Percentiles rank a stretch among this genome's conserved stretches.
Evolutionary conservation across 2,888 invertebrate species (phyloP).

Genomic region (Drosophila fungiperda): DNA sequence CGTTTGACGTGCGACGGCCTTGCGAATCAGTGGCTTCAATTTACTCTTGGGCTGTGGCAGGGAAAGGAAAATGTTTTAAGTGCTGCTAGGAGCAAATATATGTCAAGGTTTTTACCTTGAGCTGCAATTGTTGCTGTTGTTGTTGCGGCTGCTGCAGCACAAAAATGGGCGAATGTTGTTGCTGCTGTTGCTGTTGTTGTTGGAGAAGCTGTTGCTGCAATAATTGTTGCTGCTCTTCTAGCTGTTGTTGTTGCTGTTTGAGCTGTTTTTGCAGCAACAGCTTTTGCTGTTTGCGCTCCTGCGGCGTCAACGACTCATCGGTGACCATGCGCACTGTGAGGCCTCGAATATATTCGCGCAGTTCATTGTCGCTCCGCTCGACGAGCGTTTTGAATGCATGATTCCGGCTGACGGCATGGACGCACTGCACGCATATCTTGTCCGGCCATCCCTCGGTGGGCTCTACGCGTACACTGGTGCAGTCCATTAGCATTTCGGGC

Average conservation of each 20-base stretch:
- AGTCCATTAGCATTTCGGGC: constrained; percentile 89
- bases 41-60: constrained; percentile 53
- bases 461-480: constrained; percentile 87
- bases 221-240: constrained; percentile 58
- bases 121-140: constrained; percentile 19
- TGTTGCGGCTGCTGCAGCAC: constrained; percentile 52
- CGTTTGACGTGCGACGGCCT: constrained; percentile 53
- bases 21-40: constrained; percentile 63
- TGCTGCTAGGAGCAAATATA: background rate
- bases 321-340: constrained; percentile 83
- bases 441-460: constrained; percentile 87
- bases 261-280: constrained; percentile 53
- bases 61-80: background rate
- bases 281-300: constrained; percentile 62
- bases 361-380: constrained; percentile 87
- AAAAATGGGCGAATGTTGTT: constrained; percentile 36
- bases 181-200: constrained; percentile 52
- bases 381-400: constrained; percentile 88
- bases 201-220: constrained; percentile 61
- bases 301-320: constrained; percentile 72
- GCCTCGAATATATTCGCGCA: constrained; percentile 86
- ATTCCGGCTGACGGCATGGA: constrained; percentile 88
- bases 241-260: constrained; percentile 64
- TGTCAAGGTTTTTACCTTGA: constrained; percentile 13
- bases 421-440: constrained; percentile 88